Base-by-base conservation (phyloP, 2,797 vertebrate genomes). In the Syngnathus rostellatus region DNA sequence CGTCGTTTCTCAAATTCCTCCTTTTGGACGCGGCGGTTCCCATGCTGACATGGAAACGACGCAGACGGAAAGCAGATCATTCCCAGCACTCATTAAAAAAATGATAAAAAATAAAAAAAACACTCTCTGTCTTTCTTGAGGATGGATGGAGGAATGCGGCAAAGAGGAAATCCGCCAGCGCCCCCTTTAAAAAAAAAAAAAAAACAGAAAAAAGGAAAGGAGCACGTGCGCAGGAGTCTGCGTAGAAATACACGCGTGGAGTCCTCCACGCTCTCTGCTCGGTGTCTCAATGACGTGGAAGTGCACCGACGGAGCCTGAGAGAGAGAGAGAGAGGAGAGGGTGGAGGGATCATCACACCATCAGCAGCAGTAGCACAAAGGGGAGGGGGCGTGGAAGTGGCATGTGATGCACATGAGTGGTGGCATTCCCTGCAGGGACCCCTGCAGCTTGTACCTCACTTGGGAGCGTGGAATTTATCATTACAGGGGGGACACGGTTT, bases 11-110 rank as follows among this genome's bases (percentile, higher is more conserved):
- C 80, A 96, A 84, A 90, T 92, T 93, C 91, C 92, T 96, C 89
- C 94, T 94, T 88, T 94, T 95, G 92, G 96, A 98, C 88, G 91
- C 94, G 86, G 94, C 93, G 82, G 94, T 94, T 92, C 95, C 96
- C 96, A 98, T 98, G 89, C 93, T 94, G 91, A 81, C 88, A 84
- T 85, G 93, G 89, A 90, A 83, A 87, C 81, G 76, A 86, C 91
- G 88, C 88, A 85, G 89, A 85, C 79, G 69, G 80, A 70, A 74
- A 89, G 69, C 85, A 60, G 85, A 80, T 91, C 93, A 93, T 93
- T 83, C 92, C 90, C 85, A 69, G 82, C 63, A 76, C 69, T 76
- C 76, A 69, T 11, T 19, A 66, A 73, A 79, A 51, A 68, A 58
- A 66, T 66, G 14, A 21, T 5, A 16, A 31, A 25, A 6, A 12